phyloP scores from a whole-genome alignment of 2,888 invertebrate genomes.

The Eugnorisma glareosa region DNA sequence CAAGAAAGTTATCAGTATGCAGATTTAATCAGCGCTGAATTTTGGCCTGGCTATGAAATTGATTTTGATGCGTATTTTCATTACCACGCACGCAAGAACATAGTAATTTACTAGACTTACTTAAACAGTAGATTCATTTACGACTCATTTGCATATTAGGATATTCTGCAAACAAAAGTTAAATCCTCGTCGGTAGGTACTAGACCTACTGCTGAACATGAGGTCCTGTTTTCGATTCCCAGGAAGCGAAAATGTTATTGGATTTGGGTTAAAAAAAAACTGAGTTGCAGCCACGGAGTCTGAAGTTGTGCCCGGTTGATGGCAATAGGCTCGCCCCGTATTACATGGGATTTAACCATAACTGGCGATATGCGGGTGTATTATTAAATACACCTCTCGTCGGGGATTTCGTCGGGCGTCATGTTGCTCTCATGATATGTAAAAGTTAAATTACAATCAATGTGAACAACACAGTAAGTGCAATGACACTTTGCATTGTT shows the following conservation, averaged over 20 bases:
- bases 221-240: neutral
- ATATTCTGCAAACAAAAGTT: constrained; percentile 1
- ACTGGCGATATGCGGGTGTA: too few relatives aligned
- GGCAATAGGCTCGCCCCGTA: neutral
- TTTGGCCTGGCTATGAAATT: neutral
- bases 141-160: neutral
- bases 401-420: neutral
- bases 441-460: neutral
- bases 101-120: neutral
- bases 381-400: neutral
- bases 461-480: constrained; percentile 7
- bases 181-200: neutral
- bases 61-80: constrained; percentile 1
- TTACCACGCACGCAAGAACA: neutral
- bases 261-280: too few relatives aligned
- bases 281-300: neutral
- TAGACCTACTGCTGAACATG: neutral
- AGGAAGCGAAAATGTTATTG: neutral
- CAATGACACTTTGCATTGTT: constrained; percentile 20
- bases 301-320: neutral
- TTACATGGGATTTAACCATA: neutral
- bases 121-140: constrained; percentile 4
- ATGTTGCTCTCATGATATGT: too few relatives aligned
- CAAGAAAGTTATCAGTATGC: neutral
- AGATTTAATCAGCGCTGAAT: constrained; percentile 7